phyloP scores from a whole-genome alignment of 2,888 invertebrate genomes.

The Tetranychus piercei region DNA sequence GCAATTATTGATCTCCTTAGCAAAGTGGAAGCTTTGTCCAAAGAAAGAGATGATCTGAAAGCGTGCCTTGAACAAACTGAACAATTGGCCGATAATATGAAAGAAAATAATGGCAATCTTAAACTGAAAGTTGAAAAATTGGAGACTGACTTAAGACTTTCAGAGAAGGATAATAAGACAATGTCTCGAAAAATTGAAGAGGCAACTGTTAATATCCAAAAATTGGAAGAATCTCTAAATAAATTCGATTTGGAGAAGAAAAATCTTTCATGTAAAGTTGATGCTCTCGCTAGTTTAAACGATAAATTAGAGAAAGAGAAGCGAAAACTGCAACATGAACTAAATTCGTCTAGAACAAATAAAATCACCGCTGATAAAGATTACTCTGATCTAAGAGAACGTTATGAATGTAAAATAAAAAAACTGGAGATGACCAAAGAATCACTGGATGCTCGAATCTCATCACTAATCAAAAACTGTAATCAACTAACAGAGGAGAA shows the following conservation, averaged over 20 bases:
- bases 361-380: neutral
- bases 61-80: neutral
- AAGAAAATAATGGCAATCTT: slow-evolving; percentile 3
- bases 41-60: slow-evolving; percentile 13
- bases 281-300: neutral
- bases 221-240: neutral
- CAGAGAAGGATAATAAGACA: slow-evolving; percentile 12
- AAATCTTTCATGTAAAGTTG: neutral
- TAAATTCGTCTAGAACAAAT: neutral
- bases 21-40: slow-evolving; percentile 9
- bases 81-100: neutral
- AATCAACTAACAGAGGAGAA: slow-evolving; percentile 13
- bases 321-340: neutral
- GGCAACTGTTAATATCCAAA: neutral
- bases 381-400: neutral
- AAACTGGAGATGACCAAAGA: neutral
- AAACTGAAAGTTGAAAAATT: slow-evolving; percentile 11
- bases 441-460: neutral
- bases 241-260: slow-evolving; percentile 6
- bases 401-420: neutral
- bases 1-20: neutral
- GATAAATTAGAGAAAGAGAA: slow-evolving; percentile 9
- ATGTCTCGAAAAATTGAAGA: slow-evolving; percentile 1
- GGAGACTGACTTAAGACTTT: slow-evolving; percentile 12
- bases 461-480: slow-evolving; percentile 4